These are phyloP conservation scores for Amiota mariae DNA, from an alignment of 2,888 invertebrate genomes.

Conservation along the genomic window DNA sequence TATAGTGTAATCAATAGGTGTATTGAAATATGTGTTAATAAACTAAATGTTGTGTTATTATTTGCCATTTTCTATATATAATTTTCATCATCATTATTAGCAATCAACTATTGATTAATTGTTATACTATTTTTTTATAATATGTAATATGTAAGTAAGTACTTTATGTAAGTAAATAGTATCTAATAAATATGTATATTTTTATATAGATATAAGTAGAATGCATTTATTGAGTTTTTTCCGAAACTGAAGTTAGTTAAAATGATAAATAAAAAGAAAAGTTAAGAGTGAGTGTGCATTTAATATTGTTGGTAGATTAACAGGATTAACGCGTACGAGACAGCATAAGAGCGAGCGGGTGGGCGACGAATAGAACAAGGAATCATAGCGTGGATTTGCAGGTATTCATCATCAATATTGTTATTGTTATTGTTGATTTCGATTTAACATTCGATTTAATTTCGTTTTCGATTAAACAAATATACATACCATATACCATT, in stretches of 20 bases:
- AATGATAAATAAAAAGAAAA: neutral
- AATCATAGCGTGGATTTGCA: neutral
- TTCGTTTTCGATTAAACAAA: conserved; percentile 56
- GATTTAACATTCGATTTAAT: conserved; percentile 14
- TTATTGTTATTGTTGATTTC: conserved; percentile 1
- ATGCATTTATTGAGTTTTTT: conserved; percentile 54
- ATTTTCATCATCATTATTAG: neutral
- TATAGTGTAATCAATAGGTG: too few relatives aligned
- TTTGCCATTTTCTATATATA: neutral
- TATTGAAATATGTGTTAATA: too few relatives aligned
- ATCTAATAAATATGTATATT: conserved; percentile 3
- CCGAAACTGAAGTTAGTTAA: conserved; percentile 46
- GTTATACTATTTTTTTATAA: too few relatives aligned
- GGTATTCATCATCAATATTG: neutral
- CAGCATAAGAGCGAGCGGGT: conserved; percentile 5
- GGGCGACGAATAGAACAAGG: neutral
- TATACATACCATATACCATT: conserved; percentile 64
- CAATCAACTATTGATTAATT: neutral
- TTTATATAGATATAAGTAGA: neutral
- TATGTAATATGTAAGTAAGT: neutral
- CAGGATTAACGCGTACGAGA: too few relatives aligned
- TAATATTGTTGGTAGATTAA: conserved; percentile 1
- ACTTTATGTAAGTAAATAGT: conserved; percentile 4
- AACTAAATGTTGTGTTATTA: too few relatives aligned
- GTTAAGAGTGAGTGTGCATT: conserved; percentile 37